phyloP scores from a whole-genome alignment of 2,113 vertebrate genomes.

The Megaceryle maxima region DNA sequence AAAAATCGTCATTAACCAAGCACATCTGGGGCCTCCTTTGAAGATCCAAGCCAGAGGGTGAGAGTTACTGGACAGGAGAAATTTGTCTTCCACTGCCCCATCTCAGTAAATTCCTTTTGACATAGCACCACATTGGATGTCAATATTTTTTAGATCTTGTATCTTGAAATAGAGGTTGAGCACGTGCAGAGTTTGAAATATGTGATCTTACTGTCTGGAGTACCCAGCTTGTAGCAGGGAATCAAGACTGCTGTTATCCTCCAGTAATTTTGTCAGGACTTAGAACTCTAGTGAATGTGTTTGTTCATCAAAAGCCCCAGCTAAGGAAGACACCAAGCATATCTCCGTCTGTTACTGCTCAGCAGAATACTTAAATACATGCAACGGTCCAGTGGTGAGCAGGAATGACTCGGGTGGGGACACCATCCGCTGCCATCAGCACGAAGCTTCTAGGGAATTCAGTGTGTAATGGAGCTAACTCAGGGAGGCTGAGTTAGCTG shows the following conservation, averaged over 20 bases:
- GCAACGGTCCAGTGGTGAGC: not conserved
- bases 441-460: not conserved
- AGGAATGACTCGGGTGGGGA: not conserved
- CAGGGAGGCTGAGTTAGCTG: not conserved
- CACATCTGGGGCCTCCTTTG: not conserved
- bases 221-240: not conserved
- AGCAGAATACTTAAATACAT: not conserved
- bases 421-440: not conserved
- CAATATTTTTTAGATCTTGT: not conserved
- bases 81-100: not conserved
- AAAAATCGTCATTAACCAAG: constrained; percentile 8
- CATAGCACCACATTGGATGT: not conserved
- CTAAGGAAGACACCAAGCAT: not conserved
- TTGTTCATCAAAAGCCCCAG: not conserved
- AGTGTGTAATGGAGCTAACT: not conserved
- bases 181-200: not conserved
- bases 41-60: not conserved
- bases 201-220: not conserved
- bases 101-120: not conserved
- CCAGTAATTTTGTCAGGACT: not conserved
- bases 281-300: not conserved
- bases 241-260: not conserved
- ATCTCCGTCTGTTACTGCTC: not conserved
- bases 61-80: not conserved
- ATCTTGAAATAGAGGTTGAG: not conserved